Evolutionary conservation across 2,888 invertebrate species (phyloP).

Genomic region (Rhingia rostrata): DNA sequence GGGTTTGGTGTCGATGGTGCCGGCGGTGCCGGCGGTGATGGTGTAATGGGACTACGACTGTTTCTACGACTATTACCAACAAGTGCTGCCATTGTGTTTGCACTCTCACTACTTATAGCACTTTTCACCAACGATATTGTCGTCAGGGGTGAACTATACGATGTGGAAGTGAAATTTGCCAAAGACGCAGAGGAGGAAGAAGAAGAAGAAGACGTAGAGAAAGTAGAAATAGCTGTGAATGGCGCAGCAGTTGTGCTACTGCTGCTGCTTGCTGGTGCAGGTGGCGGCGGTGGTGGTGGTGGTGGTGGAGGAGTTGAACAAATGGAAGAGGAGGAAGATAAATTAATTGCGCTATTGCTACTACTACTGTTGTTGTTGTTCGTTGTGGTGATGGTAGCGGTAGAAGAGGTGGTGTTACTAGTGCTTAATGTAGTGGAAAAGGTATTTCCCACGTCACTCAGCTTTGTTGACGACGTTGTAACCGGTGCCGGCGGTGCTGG

Average conservation of each 20-base stretch:
- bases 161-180: constrained; percentile 58
- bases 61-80: constrained; percentile 73
- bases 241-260: constrained; percentile 52
- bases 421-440: constrained; percentile 44
- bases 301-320: constrained; percentile 79
- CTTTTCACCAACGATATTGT: constrained; percentile 60
- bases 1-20: constrained; percentile 41
- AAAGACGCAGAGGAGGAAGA: constrained; percentile 49
- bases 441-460: constrained; percentile 64
- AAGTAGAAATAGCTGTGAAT: constrained; percentile 45
- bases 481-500: constrained; percentile 75
- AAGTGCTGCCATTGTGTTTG: constrained; percentile 56
- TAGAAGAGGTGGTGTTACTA: neutral
- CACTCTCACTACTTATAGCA: constrained; percentile 61
- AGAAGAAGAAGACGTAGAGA: constrained; percentile 50
- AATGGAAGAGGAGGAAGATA: constrained; percentile 78
- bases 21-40: constrained; percentile 60
- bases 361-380: constrained; percentile 59
- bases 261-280: constrained; percentile 78
- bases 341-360: constrained; percentile 68
- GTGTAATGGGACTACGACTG: constrained; percentile 66
- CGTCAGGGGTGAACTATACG: constrained; percentile 62
- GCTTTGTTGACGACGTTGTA: constrained; percentile 72
- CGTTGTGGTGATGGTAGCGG: constrained; percentile 26
- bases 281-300: constrained; percentile 78